Percentiles rank a stretch among this genome's conserved stretches.
Evolutionary conservation across 2,888 invertebrate species (phyloP).

Genomic region (Plagiodera versicolora): DNA sequence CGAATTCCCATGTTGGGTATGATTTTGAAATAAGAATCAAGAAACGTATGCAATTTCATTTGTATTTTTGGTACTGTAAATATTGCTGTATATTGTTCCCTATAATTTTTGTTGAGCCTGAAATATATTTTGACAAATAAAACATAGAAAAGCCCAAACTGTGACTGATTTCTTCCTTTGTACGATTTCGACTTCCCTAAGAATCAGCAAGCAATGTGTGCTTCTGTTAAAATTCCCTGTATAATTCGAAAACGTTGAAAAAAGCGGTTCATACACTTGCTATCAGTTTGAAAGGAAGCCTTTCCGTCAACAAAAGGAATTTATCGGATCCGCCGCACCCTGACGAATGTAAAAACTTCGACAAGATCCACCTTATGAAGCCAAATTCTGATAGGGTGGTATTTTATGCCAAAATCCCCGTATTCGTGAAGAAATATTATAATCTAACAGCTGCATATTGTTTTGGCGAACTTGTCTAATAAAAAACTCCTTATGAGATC

Average conservation of each 20-base stretch:
- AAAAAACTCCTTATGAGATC: constrained; percentile 35
- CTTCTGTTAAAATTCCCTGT: too few species aligned
- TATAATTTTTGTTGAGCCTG: constrained; percentile 20
- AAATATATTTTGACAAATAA: constrained; percentile 31
- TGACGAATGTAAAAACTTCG: constrained; percentile 22
- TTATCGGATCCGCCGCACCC: constrained; percentile 11
- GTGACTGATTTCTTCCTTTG: too few species aligned
- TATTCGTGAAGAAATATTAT: constrained; percentile 24
- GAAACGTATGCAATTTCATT: not conserved
- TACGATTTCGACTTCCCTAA: too few species aligned
- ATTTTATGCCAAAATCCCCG: constrained; percentile 20
- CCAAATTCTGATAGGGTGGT: constrained; percentile 20
- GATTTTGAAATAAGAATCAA: not conserved
- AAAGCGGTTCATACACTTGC: not conserved
- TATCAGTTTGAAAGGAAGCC: not conserved
- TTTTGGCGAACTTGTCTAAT: constrained; percentile 34
- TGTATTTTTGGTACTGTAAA: constrained; percentile 18
- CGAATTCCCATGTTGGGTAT: not conserved
- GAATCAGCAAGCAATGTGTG: too few species aligned
- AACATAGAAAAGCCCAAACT: not conserved
- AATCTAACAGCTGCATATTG: constrained; percentile 32
- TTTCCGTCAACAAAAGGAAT: constrained; percentile 5
- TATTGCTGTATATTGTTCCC: constrained; percentile 24
- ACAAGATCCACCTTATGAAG: constrained; percentile 20
- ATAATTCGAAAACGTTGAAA: too few species aligned